Percentiles rank a stretch among this genome's conserved stretches.
Conservation (phyloP, 2,113 vertebrate species). For the Talpa occidentalis region DNA sequence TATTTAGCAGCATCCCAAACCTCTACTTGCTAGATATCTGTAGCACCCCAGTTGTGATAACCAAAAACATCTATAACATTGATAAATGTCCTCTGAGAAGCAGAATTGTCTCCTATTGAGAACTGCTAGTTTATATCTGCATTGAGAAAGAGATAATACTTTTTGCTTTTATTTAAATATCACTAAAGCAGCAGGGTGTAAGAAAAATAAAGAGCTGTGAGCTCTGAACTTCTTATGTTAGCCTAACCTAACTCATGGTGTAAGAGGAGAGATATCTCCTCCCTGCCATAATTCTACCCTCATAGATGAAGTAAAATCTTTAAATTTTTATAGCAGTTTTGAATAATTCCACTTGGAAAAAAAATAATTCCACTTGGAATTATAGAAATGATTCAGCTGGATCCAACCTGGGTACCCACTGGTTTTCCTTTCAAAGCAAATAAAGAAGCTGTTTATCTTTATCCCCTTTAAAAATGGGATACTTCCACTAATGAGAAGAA, state of each 20-base stretch:
- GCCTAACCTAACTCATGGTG: background rate
- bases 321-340: background rate
- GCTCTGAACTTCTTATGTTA: background rate
- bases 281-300: background rate
- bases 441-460: slow-evolving; percentile 1
- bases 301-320: background rate
- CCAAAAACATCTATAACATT: background rate
- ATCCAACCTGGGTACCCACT: background rate
- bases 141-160: background rate
- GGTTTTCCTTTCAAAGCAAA: slow-evolving; percentile 31
- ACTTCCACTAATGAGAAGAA: background rate
- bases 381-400: background rate
- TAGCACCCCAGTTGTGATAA: background rate
- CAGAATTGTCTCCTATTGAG: background rate
- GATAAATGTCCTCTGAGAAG: background rate
- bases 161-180: background rate
- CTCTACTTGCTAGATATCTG: background rate
- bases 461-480: background rate
- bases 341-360: background rate
- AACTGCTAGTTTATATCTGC: background rate
- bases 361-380: background rate
- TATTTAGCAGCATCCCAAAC: background rate
- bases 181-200: background rate
- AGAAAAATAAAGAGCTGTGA: background rate
- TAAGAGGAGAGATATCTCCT: background rate